phyloP scores from a whole-genome alignment of 2,888 invertebrate species.

The Troides helena region DNA sequence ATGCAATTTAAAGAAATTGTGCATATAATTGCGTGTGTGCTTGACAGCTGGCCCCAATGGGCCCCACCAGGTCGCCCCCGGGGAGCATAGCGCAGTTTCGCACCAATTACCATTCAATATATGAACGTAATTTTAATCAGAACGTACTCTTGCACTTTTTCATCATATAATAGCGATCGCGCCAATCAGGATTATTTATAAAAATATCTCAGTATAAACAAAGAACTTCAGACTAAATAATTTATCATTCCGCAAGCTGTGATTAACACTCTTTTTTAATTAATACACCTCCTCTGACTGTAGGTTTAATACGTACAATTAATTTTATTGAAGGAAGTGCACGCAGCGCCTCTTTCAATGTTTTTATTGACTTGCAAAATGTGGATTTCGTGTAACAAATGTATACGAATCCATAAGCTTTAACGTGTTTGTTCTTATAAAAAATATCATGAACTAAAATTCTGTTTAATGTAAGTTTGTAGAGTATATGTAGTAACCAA shows the following conservation, averaged over 20 bases:
- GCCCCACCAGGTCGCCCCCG: constrained; percentile 19
- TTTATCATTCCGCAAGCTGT: constrained; percentile 9
- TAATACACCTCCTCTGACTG: constrained; percentile 2
- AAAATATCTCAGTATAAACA: constrained; percentile 1
- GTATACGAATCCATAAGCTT: background rate
- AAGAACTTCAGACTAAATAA: background rate
- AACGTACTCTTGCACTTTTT: constrained; percentile 24
- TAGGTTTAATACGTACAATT: constrained; percentile 7
- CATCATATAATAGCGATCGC: constrained; percentile 26
- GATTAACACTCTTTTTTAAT: constrained; percentile 16
- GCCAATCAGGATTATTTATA: constrained; percentile 22
- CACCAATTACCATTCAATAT: constrained; percentile 22
- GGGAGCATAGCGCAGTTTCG: constrained; percentile 5
- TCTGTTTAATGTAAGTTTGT: too few relatives aligned
- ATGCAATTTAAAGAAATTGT: constrained; percentile 29
- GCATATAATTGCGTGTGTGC: constrained; percentile 30
- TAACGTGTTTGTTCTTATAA: background rate
- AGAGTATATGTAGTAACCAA: too few relatives aligned
- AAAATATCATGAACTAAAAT: background rate
- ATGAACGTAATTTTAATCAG: constrained; percentile 18
- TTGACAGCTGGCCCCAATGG: constrained; percentile 30
- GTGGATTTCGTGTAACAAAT: background rate
- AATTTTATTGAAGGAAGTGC: constrained; percentile 1
- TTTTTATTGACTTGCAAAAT: background rate
- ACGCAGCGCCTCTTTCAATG: background rate